phyloP scores from a whole-genome alignment of 2,888 invertebrate species.

The Emmelina monodactyla region DNA sequence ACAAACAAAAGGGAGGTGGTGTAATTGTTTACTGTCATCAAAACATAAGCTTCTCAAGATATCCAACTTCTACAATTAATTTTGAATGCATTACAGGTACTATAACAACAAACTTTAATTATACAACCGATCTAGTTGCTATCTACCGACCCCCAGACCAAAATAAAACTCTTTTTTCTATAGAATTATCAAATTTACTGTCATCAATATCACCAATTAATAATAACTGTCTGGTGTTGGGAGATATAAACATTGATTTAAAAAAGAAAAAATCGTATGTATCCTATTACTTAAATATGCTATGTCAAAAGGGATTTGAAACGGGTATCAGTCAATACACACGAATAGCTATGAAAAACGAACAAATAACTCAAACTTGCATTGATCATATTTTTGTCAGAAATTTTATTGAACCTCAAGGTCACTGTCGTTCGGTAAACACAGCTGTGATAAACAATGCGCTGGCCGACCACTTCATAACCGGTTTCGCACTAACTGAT shows the following conservation, averaged over 20 bases:
- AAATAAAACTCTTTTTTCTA: constrained; percentile 4
- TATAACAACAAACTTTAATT: neutral
- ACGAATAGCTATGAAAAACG: constrained; percentile 7
- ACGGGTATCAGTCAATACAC: constrained; percentile 9
- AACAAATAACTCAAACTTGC: constrained; percentile 8
- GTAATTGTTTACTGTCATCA: constrained; percentile 8
- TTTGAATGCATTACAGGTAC: constrained; percentile 7
- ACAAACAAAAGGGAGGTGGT: constrained; percentile 11
- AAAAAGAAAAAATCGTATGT: neutral
- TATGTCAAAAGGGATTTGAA: constrained; percentile 5
- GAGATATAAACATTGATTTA: constrained; percentile 11
- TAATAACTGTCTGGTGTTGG: constrained; percentile 4
- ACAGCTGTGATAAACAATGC: constrained; percentile 8
- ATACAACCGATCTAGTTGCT: constrained; percentile 5
- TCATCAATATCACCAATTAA: neutral
- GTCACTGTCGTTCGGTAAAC: neutral
- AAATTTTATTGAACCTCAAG: too few relatives aligned
- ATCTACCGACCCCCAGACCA: constrained; percentile 11
- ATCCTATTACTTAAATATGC: constrained; percentile 4
- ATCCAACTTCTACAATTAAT: neutral
- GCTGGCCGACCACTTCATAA: constrained; percentile 10
- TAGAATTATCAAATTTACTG: constrained; percentile 3
- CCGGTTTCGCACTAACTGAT: constrained; percentile 6
- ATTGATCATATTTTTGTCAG: constrained; percentile 12
- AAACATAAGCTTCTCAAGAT: constrained; percentile 2